Evolutionary conservation across 1,140 invertebrate species (phyloP).

Genomic region (Drusus annulatus): DNA sequence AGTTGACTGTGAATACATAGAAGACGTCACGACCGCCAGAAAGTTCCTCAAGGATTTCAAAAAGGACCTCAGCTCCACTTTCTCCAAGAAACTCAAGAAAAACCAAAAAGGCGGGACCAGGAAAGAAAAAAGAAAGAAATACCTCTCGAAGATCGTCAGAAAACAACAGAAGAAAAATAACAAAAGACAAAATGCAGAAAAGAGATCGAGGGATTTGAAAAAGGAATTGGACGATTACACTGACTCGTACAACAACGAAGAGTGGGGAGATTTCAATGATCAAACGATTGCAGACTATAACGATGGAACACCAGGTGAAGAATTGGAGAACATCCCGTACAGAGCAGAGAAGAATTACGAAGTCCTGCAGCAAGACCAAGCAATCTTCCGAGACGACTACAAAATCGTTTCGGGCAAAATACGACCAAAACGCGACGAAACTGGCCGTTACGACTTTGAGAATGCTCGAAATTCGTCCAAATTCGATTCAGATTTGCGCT

Average conservation of each 20-base stretch:
- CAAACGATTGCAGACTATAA: background rate
- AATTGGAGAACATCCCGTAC: no score
- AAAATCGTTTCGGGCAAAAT: slow-evolving; percentile 2
- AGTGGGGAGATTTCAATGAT: slow-evolving; percentile 8
- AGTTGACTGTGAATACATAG: slow-evolving; percentile 78
- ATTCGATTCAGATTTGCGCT: background rate
- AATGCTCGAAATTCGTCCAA: background rate
- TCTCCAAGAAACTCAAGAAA: slow-evolving; percentile 57
- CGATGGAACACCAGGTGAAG: background rate
- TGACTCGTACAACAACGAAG: slow-evolving; percentile 30
- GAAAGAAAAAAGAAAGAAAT: slow-evolving; percentile 20
- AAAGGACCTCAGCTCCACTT: slow-evolving; percentile 27
- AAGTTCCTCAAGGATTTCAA: slow-evolving; percentile 23
- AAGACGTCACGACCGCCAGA: slow-evolving; percentile 68
- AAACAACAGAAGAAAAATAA: background rate
- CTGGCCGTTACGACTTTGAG: background rate
- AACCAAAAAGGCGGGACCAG: background rate
- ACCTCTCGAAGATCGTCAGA: background rate
- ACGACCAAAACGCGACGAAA: background rate
- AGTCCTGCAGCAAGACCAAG: background rate
- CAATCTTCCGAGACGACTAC: background rate
- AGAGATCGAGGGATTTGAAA: background rate
- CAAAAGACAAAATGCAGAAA: slow-evolving; percentile 2
- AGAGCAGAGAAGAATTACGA: background rate
- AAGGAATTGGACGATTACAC: slow-evolving; percentile 60